Percentiles rank a stretch among this genome's conserved stretches.
These are phyloP conservation scores for Ooceraea biroi DNA, from an alignment of 1,140 invertebrate species.

Conservation along the genomic window DNA sequence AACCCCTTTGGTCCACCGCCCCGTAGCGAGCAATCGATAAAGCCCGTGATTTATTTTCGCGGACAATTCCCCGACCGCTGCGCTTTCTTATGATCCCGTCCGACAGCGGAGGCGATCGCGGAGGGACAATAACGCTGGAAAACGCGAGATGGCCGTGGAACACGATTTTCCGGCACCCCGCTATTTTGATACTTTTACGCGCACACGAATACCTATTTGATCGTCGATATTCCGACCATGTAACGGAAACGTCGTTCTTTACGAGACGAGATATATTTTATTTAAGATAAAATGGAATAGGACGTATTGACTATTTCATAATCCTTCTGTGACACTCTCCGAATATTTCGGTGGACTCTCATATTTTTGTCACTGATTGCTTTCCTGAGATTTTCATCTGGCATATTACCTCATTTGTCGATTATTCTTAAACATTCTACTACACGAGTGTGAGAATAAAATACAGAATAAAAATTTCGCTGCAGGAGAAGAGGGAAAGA, in stretches of 20 bases:
- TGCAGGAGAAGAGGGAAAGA: not conserved
- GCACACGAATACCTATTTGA: not conserved
- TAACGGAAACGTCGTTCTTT: no score
- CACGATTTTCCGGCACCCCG: slow-evolving; percentile 12
- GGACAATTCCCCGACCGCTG: slow-evolving; percentile 33
- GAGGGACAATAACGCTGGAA: not conserved
- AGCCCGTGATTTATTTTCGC: slow-evolving; percentile 68
- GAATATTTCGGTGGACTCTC: no score
- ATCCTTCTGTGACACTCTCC: no score
- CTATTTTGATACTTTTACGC: not conserved
- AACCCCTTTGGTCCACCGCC: not conserved
- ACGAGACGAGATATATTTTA: no score
- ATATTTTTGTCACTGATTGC: no score
- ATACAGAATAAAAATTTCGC: not conserved
- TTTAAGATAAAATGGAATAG: no score
- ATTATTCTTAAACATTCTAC: not conserved
- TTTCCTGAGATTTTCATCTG: no score
- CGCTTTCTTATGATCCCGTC: slow-evolving; percentile 41
- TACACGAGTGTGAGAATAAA: not conserved
- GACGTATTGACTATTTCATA: no score
- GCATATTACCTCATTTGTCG: no score
- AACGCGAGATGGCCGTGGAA: slow-evolving; percentile 18
- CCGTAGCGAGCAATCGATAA: slow-evolving; percentile 67
- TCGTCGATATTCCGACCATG: not conserved
- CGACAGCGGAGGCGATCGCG: slow-evolving; percentile 13